These are phyloP conservation scores for Synergus gifuensis DNA, from an alignment of 2,888 invertebrate species.

Conservation along the genomic window DNA sequence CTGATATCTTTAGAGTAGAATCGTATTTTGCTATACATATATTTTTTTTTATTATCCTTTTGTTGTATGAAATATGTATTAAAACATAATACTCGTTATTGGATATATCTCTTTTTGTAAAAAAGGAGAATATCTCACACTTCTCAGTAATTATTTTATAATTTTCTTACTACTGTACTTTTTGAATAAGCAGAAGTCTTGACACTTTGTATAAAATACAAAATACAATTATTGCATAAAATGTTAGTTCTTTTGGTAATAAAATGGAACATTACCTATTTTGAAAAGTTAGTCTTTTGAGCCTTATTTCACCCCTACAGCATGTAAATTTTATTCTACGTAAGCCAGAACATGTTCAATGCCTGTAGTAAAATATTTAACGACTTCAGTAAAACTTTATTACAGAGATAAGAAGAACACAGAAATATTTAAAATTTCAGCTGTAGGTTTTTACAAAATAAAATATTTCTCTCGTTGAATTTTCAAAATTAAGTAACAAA, in stretches of 20 bases:
- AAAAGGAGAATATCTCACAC: not conserved
- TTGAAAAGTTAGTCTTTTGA: conserved; percentile 42
- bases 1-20: not conserved
- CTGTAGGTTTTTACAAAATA: not conserved
- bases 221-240: conserved; percentile 15
- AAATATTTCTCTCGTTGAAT: not conserved
- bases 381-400: not conserved
- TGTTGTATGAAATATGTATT: conserved; percentile 3
- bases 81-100: conserved; percentile 29
- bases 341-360: not conserved
- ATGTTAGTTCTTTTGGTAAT: conserved; percentile 42
- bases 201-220: conserved; percentile 29
- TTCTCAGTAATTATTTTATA: conserved; percentile 3
- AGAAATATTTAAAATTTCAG: not conserved
- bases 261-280: conserved; percentile 48
- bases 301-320: not conserved
- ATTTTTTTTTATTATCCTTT: conserved; percentile 4
- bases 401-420: not conserved
- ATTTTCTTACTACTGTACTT: not conserved
- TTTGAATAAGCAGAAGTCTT: not conserved
- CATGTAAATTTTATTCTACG: not conserved
- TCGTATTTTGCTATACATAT: not conserved
- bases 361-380: not conserved
- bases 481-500: not conserved
- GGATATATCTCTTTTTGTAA: not conserved